Evolutionary conservation across 2,113 vertebrate species (phyloP).

Genomic region (Lontra canadensis): DNA sequence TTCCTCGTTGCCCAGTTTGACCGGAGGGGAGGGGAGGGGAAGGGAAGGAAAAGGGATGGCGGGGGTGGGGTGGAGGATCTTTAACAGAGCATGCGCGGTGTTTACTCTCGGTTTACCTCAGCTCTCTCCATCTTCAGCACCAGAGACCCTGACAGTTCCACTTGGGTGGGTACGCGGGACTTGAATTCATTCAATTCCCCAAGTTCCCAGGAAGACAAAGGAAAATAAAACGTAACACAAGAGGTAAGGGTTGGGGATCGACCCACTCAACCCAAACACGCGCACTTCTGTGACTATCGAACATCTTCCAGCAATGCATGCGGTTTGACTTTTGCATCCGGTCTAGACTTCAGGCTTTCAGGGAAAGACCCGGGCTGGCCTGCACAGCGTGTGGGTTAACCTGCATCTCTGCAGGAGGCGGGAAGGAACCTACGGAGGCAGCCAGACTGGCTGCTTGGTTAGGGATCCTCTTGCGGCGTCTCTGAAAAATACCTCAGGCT

Average conservation of each 20-base stretch:
- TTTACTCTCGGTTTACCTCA: not conserved
- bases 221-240: not conserved
- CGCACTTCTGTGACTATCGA: not conserved
- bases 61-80: accelerated
- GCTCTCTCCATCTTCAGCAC: not conserved
- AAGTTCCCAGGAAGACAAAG: not conserved
- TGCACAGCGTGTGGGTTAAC: not conserved
- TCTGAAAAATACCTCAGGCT: slow-evolving; percentile 51
- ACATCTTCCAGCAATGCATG: accelerated
- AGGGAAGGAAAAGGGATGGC: not conserved
- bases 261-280: not conserved
- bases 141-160: not conserved
- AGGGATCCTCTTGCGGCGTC: slow-evolving; percentile 73
- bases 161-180: accelerated
- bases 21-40: accelerated
- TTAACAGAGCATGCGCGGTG: not conserved
- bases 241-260: not conserved
- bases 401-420: not conserved
- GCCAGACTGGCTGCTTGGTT: not conserved
- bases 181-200: not conserved
- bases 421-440: not conserved
- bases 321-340: too few relatives aligned
- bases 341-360: not conserved
- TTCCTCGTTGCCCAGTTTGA: not conserved
- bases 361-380: not conserved